These are phyloP conservation scores for Chionis minor DNA, from an alignment of 2,113 vertebrate species.

Conservation along the genomic window DNA sequence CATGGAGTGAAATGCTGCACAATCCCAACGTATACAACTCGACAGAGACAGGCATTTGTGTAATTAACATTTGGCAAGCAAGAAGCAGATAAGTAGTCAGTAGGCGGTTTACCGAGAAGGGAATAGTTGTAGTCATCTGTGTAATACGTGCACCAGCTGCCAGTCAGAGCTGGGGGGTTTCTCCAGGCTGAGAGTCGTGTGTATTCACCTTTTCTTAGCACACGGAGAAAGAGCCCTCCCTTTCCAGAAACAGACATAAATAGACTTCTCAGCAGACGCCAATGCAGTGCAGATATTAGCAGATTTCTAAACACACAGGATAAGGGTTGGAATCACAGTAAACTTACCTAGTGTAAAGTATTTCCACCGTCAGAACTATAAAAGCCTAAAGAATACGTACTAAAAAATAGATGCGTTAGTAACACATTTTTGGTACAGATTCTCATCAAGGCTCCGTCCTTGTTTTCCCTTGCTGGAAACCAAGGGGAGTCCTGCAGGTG, in stretches of 20 bases:
- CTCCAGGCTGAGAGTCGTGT: background rate
- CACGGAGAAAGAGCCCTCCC: constrained; percentile 3
- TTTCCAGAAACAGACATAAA: constrained; percentile 37
- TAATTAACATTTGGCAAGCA: background rate
- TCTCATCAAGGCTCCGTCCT: background rate
- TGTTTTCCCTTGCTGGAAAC: background rate
- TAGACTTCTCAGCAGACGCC: background rate
- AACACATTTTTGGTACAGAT: background rate
- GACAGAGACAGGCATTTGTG: constrained; percentile 6
- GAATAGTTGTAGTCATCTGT: background rate
- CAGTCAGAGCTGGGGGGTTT: background rate
- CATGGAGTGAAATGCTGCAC: background rate
- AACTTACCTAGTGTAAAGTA: background rate
- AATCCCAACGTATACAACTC: background rate
- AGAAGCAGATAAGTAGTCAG: background rate
- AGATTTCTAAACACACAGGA: background rate
- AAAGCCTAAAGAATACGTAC: background rate
- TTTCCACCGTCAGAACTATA: background rate
- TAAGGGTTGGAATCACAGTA: background rate
- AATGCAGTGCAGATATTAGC: background rate
- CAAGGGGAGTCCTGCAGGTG: background rate
- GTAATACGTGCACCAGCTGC: background rate
- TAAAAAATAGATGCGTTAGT: background rate
- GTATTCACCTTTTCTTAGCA: background rate
- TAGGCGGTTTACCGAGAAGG: background rate